Base-by-base conservation (phyloP, 1,140 invertebrate genomes). In the Brachionus rotundiformis region DNA sequence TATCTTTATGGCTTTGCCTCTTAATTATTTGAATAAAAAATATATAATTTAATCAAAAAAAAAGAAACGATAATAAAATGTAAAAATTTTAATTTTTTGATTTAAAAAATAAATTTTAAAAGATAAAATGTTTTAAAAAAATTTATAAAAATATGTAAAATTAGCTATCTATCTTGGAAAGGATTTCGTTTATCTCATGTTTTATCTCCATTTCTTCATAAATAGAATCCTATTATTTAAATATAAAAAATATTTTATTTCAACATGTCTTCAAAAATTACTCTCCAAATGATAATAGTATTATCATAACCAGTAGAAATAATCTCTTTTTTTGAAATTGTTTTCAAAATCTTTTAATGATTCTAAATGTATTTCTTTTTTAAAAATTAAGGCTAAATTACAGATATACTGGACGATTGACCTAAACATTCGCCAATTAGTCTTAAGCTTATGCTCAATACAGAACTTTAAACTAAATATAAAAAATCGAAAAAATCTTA, bases 371-470 rank as follows among this genome's bases (percentile, higher is more conserved):
- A 0, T 6, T 1, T 19, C 3, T 1, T n/a, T 19, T n/a, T 36
- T 13, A 8, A 13, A 36, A 10, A 8, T 19, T 5, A 33, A 13
- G 8, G 3, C n/a, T 36, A 2, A 16, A 36, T 33, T 68, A 73
- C 68, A 23, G 33, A 23, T 25, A 73, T 44, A 3, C 36, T 25
- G 36, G 68, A 41, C 7, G 68, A 73, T 11, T 73, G 68, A 10
- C 68, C 68, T 5, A 73, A 25, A 41, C 68, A 73, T 44, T 73
- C 68, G 2, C 68, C 68, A 8, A 73, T 23, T 44, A 73, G 27
- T 25, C 13, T 25, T 23, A 73, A 7, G 36, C 19, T 44, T 11
- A 44, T n/a, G 11, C 44, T 73, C 23, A 73, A 44, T 73, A 13
- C 8, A 13, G 65, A 71, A 10, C 65, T 71, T 23, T 25, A 10